These are phyloP conservation scores for Thamnaconus septentrionalis DNA, from an alignment of 2,113 vertebrate genomes.

Conservation along the genomic window DNA sequence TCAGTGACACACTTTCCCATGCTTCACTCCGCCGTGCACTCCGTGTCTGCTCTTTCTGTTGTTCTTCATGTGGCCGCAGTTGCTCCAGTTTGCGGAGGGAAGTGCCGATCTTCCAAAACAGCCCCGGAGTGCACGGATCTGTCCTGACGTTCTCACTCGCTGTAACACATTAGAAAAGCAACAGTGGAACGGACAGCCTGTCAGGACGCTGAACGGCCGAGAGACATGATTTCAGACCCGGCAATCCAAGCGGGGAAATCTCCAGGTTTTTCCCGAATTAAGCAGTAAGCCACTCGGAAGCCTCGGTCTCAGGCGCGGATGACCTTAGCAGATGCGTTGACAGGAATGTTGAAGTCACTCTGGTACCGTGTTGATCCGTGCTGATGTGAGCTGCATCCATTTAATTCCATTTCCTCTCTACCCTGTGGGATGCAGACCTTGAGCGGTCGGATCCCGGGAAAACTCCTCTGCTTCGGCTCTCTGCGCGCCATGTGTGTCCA, in stretches of 20 bases:
- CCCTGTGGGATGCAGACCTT: conserved; percentile 19
- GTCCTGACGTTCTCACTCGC: conserved; percentile 36
- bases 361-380: conserved; percentile 20
- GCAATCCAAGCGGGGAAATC: conserved; percentile 42
- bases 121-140: conserved; percentile 50
- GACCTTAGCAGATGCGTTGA: conserved; percentile 63
- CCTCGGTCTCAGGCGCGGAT: conserved; percentile 41
- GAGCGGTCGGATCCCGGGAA: conserved; percentile 1
- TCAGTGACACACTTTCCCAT: conserved; percentile 74
- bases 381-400: conserved; percentile 42
- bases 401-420: conserved; percentile 32
- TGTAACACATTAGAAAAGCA: conserved; percentile 43
- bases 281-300: conserved; percentile 31
- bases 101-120: conserved; percentile 50
- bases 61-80: conserved; percentile 67
- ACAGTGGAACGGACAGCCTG: conserved; percentile 17
- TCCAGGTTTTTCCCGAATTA: conserved; percentile 50
- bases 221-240: conserved; percentile 28
- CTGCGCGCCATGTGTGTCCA: conserved; percentile 11
- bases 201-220: conserved; percentile 28
- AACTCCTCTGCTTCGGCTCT: conserved; percentile 3
- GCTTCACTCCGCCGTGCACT: conserved; percentile 56
- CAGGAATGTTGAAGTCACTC: conserved; percentile 38
- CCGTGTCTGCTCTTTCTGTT: conserved; percentile 68
- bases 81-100: conserved; percentile 66